These are phyloP conservation scores for Morpho deidamia DNA, from an alignment of 2,888 invertebrate genomes.

Conservation along the genomic window DNA sequence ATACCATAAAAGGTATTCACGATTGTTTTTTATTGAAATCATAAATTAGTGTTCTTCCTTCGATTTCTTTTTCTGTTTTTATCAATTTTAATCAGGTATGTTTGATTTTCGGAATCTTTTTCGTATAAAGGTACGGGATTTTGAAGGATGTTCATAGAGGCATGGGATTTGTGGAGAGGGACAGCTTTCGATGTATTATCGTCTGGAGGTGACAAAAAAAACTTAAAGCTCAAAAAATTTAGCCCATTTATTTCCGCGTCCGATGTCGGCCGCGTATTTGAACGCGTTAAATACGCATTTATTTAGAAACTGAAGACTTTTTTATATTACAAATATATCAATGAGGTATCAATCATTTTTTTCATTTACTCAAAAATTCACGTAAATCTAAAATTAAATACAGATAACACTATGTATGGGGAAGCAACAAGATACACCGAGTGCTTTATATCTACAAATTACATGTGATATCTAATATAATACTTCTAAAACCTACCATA, in stretches of 20 bases:
- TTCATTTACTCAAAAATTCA: background rate
- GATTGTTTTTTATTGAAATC: conserved; percentile 20
- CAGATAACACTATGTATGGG: background rate
- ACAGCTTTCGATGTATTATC: conserved; percentile 34
- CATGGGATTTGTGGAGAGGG: conserved; percentile 56
- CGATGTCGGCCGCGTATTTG: background rate
- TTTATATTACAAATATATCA: background rate
- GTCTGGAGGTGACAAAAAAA: conserved; percentile 42
- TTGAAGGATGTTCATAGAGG: conserved; percentile 54
- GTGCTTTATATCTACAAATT: conserved; percentile 36
- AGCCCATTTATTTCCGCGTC: background rate
- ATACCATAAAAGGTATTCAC: conserved; percentile 37
- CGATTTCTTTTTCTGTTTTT: conserved; percentile 25
- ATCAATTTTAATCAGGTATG: conserved; percentile 45
- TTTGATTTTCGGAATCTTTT: conserved; percentile 29
- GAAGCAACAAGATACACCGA: conserved; percentile 16
- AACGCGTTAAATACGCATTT: background rate
- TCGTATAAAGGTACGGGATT: conserved; percentile 25
- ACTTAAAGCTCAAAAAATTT: conserved; percentile 1
- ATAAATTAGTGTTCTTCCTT: conserved; percentile 3
- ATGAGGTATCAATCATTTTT: background rate
- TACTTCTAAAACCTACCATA: conserved; percentile 47
- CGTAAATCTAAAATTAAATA: background rate
- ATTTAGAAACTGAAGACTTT: conserved; percentile 17
- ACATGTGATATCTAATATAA: conserved; percentile 39